These are phyloP conservation scores for Eublepharis macularius DNA, from an alignment of 2,113 vertebrate species.

Conservation along the genomic window DNA sequence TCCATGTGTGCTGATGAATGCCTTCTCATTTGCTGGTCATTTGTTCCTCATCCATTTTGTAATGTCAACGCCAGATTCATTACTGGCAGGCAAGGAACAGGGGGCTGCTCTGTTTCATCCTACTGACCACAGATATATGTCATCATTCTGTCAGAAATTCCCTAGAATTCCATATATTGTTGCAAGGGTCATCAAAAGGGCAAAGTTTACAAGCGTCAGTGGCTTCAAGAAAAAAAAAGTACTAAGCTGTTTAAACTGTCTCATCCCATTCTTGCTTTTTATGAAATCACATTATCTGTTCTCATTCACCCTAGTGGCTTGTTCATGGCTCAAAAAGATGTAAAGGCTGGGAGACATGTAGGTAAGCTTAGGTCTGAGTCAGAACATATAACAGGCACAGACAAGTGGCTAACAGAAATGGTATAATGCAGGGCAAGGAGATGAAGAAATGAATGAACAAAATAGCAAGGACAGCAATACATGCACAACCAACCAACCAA, in stretches of 20 bases:
- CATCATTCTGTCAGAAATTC: slow-evolving; percentile 65
- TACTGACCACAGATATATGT: slow-evolving; percentile 66
- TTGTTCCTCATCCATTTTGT: slow-evolving; percentile 45
- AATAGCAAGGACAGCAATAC: background rate
- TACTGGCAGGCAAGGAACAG: slow-evolving; percentile 44
- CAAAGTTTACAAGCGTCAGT: slow-evolving; percentile 48
- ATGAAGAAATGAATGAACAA: background rate
- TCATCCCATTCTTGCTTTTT: background rate
- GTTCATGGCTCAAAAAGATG: background rate
- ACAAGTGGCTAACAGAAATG: background rate
- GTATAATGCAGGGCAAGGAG: background rate
- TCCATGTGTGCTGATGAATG: background rate
- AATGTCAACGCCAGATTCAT: slow-evolving; percentile 67
- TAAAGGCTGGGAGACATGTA: background rate
- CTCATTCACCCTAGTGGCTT: background rate
- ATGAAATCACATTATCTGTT: background rate
- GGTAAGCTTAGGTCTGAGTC: background rate
- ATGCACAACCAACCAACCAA: background rate
- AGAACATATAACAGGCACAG: background rate
- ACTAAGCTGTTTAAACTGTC: slow-evolving; percentile 39
- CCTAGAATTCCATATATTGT: slow-evolving; percentile 71
- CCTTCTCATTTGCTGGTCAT: slow-evolving; percentile 18
- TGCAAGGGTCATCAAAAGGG: slow-evolving; percentile 65
- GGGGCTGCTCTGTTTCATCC: slow-evolving; percentile 53
- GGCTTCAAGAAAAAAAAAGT: slow-evolving; percentile 41